A percentile compares a stretch with the other conserved stretches of the same genome.
Conservation (phyloP, 2,113 vertebrate genomes). For the Nothoprocta pentlandii region DNA sequence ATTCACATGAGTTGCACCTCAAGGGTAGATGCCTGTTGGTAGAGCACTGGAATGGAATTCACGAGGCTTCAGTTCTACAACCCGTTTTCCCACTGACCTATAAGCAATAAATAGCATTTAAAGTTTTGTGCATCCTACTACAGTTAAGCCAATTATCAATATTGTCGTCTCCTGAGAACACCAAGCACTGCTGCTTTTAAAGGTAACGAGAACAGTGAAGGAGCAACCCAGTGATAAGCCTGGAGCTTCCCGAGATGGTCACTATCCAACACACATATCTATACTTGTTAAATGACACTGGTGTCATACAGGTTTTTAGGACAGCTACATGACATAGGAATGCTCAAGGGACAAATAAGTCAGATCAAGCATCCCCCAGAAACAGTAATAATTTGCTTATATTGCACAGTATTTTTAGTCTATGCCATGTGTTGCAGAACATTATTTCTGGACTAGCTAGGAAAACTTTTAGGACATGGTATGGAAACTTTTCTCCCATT, state of each 20-base stretch:
- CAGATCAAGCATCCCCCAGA: not conserved
- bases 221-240: not conserved
- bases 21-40: not conserved
- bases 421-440: not conserved
- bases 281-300: not conserved
- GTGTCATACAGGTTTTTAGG: not conserved
- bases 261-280: too few relatives aligned
- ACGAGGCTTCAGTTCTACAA: not conserved
- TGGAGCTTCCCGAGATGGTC: not conserved
- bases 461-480: not conserved
- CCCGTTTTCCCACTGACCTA: not conserved
- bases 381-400: not conserved
- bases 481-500: not conserved
- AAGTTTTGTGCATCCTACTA: not conserved
- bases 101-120: not conserved
- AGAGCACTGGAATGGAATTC: not conserved
- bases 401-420: not conserved
- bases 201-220: not conserved
- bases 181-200: not conserved
- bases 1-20: not conserved
- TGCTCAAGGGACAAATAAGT: not conserved
- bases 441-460: not conserved
- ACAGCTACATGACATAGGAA: not conserved
- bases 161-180: not conserved
- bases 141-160: not conserved